Evolutionary conservation across 2,888 invertebrate genomes (phyloP), one percentile per base, ranked within the genome.

Genomic region (Cryptops parisi): DNA sequence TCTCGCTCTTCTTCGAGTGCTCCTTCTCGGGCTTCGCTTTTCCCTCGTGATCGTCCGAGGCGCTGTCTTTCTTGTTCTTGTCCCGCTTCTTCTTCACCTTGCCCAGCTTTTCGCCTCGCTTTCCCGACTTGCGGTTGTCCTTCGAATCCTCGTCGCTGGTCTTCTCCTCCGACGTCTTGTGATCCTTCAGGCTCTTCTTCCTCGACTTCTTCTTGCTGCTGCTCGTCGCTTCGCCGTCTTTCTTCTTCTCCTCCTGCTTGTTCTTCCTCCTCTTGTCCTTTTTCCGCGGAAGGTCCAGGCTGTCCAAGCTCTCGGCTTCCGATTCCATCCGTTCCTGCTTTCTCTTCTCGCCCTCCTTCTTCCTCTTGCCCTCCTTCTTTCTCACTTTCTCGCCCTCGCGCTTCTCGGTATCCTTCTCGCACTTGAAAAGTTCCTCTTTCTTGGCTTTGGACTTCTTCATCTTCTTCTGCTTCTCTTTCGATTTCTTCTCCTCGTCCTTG

Each of bases 361-460:
- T 53, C 17, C 41, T 84, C 84, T 39, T 73, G 71, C 55, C 73
- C 74, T 50, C 75, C 74, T 40, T 74, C 76, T 71, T 59, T 53
- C 47, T 63, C 59, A 73, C 63, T 55, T 58, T 66, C 64, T 56
- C 52, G 55, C 40, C 59, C 54, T 26, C 56, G 48, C 40, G 66
- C 45, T 66, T 64, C 49, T 63, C 66, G 9, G 60, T 60, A 47
- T 50, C 61, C 52, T 60, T 59, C 23, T 40, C 48, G 19, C 15
- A 54, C 17, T 44, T 50, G 5, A 33, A 47, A 46, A 46, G 26
- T 17, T 54, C 49, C n/a, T 54, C 54, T 17, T 46, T 46, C 33
- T 53, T 54, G 23, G 33, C 5, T 52, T 54, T 52, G 2, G 52
- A 46, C 17, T 26, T 26, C 43, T 41, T 41, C 43, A 17, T 15